Conservation (phyloP, 2,888 invertebrate genomes). For the Cheilosia urbana region DNA sequence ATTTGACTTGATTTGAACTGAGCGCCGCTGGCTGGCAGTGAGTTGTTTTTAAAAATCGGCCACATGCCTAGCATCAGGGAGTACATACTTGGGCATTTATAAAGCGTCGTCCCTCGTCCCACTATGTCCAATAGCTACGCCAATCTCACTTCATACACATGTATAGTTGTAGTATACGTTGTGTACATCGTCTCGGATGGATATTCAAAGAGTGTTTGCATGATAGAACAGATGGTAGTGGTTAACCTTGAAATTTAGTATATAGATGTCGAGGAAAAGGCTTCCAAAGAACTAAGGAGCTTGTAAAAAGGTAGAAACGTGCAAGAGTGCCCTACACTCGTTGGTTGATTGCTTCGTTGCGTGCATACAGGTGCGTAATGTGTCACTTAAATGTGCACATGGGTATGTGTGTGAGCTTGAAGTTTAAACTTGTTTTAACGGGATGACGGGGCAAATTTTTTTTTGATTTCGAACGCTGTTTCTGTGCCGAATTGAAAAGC, state of each 20-base stretch:
- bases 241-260: slow-evolving; percentile 43
- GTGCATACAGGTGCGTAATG: slow-evolving; percentile 43
- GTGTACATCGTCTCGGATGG: neutral
- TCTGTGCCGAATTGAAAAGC: slow-evolving; percentile 17
- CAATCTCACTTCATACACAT: neutral
- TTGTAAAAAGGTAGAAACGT: neutral
- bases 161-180: neutral
- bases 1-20: slow-evolving; percentile 27
- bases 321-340: neutral
- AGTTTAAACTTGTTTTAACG: slow-evolving; percentile 36
- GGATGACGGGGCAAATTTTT: slow-evolving; percentile 19
- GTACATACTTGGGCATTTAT: neutral
- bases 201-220: slow-evolving; percentile 26
- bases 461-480: neutral
- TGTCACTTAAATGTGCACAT: neutral
- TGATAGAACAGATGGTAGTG: slow-evolving; percentile 52
- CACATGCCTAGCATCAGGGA: neutral
- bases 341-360: slow-evolving; percentile 11
- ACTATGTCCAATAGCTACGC: too few relatives aligned
- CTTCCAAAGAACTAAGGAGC: slow-evolving; percentile 36
- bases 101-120: too few relatives aligned
- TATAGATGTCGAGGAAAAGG: slow-evolving; percentile 44
- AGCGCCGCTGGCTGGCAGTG: neutral
- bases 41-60: neutral
- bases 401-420: neutral